Evolutionary conservation across 2,797 vertebrate species (phyloP).

Genomic region (Podarcis siculus): DNA sequence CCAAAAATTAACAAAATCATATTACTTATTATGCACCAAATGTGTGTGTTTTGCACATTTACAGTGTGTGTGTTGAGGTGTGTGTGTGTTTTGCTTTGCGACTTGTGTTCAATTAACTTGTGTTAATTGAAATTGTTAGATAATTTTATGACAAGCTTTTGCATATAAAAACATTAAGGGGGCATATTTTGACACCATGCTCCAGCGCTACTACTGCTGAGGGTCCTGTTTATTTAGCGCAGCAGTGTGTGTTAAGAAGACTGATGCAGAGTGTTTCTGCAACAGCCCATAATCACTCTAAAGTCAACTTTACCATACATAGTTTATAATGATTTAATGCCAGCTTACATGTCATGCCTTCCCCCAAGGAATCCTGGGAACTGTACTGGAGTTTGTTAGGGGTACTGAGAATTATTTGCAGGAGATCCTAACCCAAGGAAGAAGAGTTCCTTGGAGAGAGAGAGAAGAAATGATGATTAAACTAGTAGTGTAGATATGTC

Average conservation of each 20-base stretch:
- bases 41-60: slow-evolving; percentile 20
- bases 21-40: slow-evolving; percentile 34
- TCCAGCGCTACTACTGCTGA: background rate
- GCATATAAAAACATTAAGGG: background rate
- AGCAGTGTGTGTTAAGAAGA: background rate
- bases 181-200: background rate
- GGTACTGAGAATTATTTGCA: background rate
- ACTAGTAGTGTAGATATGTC: no score
- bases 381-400: background rate
- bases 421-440: no score
- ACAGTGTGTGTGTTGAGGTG: background rate
- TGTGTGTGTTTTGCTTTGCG: background rate
- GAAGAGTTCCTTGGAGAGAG: no score
- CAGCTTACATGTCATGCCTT: background rate
- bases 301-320: background rate
- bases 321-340: background rate
- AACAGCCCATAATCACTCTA: background rate
- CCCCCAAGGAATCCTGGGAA: background rate
- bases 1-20: slow-evolving; percentile 31
- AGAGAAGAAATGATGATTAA: no score
- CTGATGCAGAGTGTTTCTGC: background rate
- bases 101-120: background rate
- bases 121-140: background rate
- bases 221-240: background rate
- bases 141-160: background rate